Percentiles rank a stretch among this genome's conserved stretches.
Conservation (phyloP, 2,797 vertebrate genomes). For the Neomorphus geoffroyi region DNA sequence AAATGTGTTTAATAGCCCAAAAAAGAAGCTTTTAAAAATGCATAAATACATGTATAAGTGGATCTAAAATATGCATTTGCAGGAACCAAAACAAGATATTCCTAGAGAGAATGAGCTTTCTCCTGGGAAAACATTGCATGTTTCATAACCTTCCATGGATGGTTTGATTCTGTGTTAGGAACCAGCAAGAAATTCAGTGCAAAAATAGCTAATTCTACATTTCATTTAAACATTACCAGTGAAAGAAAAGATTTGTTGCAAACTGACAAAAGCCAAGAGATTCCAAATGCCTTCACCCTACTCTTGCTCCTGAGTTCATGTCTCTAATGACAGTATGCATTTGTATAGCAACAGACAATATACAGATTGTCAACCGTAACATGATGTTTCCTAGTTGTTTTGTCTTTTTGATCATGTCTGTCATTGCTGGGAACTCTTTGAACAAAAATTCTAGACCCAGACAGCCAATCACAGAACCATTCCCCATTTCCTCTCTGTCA, state of each 20-base stretch:
- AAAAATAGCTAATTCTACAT: background rate
- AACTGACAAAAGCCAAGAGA: constrained; percentile 12
- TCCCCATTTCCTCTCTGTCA: background rate
- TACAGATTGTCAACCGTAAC: background rate
- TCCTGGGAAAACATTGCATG: background rate
- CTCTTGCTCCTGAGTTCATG: background rate
- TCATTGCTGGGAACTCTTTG: background rate
- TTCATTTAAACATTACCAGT: background rate
- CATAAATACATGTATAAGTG: constrained; percentile 19
- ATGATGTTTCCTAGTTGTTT: fast-evolving
- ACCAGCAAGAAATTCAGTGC: background rate
- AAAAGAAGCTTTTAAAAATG: constrained; percentile 41
- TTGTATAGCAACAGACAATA: background rate
- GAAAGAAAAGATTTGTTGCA: constrained; percentile 10
- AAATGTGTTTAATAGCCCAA: constrained; percentile 38
- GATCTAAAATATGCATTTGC: constrained; percentile 32
- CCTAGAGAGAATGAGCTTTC: constrained; percentile 22
- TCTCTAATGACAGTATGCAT: background rate
- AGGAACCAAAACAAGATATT: constrained; percentile 41
- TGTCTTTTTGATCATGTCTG: background rate
- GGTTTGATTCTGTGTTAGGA: constrained; percentile 1
- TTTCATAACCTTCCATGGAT: constrained; percentile 15
- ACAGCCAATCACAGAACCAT: background rate
- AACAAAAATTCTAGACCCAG: background rate
- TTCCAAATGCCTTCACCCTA: background rate